Percentiles rank a stretch among this genome's conserved stretches.
Conservation (phyloP, 2,113 vertebrate genomes). For the Hippolais icterina region DNA sequence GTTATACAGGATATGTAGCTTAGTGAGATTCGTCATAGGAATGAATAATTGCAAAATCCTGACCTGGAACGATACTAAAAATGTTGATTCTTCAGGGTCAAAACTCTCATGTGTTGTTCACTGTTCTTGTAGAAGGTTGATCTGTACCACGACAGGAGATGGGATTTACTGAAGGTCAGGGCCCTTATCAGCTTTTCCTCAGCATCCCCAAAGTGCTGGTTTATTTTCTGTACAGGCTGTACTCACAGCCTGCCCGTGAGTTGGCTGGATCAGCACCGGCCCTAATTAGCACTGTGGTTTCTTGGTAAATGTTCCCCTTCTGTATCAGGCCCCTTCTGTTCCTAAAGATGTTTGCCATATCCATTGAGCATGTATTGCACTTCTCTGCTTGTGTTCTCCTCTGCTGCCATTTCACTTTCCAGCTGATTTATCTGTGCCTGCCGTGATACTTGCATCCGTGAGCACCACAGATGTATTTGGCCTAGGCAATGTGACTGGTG, state of each 20-base stretch:
- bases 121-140: neutral
- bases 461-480: neutral
- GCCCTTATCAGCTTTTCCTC: neutral
- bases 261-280: neutral
- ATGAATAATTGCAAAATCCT: neutral
- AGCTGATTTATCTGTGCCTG: neutral
- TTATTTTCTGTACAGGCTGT: neutral
- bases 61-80: neutral
- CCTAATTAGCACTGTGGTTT: neutral
- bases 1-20: neutral
- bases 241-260: neutral
- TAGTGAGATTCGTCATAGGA: neutral
- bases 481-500: neutral
- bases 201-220: neutral
- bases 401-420: neutral
- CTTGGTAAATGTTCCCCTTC: neutral
- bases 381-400: neutral
- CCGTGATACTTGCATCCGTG: rapidly evolving
- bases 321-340: neutral
- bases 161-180: neutral
- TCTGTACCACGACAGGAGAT: neutral
- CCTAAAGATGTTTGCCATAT: neutral
- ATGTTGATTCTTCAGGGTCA: neutral
- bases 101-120: neutral
- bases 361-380: neutral